A percentile compares a stretch with the other conserved stretches of the same genome.
These are phyloP conservation scores for Trematocara variabile DNA, from an alignment of 2,113 vertebrate species.

Conservation along the genomic window DNA sequence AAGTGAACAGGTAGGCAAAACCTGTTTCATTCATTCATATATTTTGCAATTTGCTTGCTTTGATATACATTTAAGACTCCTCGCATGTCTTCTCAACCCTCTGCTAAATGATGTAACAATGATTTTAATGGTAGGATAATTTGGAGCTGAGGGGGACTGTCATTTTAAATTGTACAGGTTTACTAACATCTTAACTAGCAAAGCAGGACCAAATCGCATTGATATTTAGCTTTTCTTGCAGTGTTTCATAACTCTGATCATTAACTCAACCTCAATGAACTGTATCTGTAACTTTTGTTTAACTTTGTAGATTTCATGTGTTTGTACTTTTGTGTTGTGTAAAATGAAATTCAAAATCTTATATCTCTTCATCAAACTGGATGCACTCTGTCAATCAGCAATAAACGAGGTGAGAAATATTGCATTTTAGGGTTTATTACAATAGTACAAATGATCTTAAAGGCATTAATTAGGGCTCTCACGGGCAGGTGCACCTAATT, in stretches of 20 bases:
- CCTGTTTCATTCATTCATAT: neutral
- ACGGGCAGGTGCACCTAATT: conserved; percentile 66
- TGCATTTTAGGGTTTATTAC: neutral
- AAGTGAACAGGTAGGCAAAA: neutral
- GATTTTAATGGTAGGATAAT: neutral
- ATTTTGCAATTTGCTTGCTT: neutral
- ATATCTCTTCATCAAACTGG: neutral
- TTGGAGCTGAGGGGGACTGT: neutral
- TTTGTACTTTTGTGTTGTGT: neutral
- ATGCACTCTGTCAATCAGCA: neutral
- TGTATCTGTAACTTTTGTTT: neutral
- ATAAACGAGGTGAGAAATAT: neutral
- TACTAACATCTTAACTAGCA: neutral
- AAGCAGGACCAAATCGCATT: neutral
- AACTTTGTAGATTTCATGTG: neutral
- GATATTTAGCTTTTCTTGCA: neutral
- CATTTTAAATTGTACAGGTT: neutral
- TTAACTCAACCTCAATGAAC: neutral
- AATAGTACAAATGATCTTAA: neutral
- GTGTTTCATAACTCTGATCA: neutral
- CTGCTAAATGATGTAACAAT: neutral
- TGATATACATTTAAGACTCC: neutral
- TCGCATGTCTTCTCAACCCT: neutral
- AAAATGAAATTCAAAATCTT: neutral
- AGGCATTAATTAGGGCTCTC: neutral